Percentiles rank a stretch among this genome's conserved stretches.
Evolutionary conservation across 2,797 vertebrate genomes (phyloP).

Genomic region (Carcharodon carcharias): DNA sequence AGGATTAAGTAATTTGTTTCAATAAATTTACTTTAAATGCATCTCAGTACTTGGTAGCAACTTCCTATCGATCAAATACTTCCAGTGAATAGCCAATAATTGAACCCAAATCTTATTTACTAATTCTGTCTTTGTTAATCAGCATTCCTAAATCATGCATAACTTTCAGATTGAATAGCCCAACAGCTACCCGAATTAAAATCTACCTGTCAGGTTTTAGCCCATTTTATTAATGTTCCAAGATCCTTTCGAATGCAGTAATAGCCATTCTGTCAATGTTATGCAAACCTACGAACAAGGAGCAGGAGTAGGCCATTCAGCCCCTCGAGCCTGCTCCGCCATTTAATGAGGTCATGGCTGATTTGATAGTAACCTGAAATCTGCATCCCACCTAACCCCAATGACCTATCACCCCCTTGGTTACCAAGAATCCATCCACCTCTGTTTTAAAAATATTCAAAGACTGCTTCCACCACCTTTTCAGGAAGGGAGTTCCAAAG

Average conservation of each 20-base stretch:
- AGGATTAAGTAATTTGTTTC: not conserved
- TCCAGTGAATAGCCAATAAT: not conserved
- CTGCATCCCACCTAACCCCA: too few species aligned
- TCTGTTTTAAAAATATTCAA: too few species aligned
- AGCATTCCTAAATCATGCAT: not conserved
- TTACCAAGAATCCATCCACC: too few species aligned
- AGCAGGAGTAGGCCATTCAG: too few species aligned
- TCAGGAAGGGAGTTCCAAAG: too few species aligned
- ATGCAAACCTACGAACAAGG: too few species aligned
- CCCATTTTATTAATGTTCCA: not conserved
- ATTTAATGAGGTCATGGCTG: too few species aligned
- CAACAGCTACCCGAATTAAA: not conserved
- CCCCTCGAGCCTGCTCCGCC: too few species aligned
- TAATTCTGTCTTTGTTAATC: not conserved
- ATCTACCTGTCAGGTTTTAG: not conserved
- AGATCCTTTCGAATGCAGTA: not conserved
- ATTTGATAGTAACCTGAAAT: too few species aligned
- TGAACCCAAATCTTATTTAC: not conserved
- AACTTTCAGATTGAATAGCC: not conserved
- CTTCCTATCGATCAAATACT: not conserved
- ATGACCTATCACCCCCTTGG: too few species aligned
- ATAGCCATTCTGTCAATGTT: not conserved
- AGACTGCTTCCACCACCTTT: too few species aligned
- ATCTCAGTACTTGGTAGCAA: not conserved
- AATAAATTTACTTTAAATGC: not conserved